phyloP scores from a whole-genome alignment of 2,888 invertebrate genomes.

The Portevinia maculata region DNA sequence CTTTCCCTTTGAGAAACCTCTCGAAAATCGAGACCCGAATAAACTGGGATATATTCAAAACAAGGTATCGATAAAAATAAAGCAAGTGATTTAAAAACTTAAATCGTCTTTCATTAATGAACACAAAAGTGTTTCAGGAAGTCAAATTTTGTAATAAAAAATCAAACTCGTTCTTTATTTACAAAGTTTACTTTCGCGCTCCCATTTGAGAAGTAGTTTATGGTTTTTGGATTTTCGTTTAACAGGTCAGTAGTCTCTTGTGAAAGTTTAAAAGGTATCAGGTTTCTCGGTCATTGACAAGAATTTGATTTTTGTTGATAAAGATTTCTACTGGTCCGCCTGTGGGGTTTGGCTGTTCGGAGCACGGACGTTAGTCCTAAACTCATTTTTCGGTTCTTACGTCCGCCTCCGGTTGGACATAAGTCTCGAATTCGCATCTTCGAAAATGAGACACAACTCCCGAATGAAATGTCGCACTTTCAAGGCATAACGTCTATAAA shows the following conservation, averaged over 20 bases:
- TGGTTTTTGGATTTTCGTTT: not conserved
- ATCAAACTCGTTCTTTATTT: not conserved
- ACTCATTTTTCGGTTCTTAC: too few species aligned
- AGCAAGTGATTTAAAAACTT: slow-evolving; percentile 7
- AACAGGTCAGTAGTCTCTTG: not conserved
- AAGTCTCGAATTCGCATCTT: too few species aligned
- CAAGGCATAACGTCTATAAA: too few species aligned
- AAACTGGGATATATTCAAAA: too few species aligned
- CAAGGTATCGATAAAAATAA: not conserved
- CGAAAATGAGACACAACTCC: too few species aligned
- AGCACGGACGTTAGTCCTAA: too few species aligned
- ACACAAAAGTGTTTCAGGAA: slow-evolving; percentile 6
- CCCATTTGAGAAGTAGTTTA: not conserved
- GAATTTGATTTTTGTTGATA: not conserved
- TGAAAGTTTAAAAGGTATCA: not conserved
- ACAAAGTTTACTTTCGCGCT: not conserved
- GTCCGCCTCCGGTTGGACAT: too few species aligned
- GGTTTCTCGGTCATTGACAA: slow-evolving; percentile 3
- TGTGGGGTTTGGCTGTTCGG: too few species aligned
- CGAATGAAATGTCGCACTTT: too few species aligned
- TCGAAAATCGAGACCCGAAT: too few species aligned
- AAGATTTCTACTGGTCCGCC: too few species aligned
- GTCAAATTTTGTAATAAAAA: not conserved
- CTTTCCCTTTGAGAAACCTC: too few species aligned
- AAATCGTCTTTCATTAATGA: not conserved